Evolutionary conservation across 1,140 invertebrate genomes (phyloP), one percentile per base, ranked within the genome.

Genomic region (Propsilocerus akamusi): DNA sequence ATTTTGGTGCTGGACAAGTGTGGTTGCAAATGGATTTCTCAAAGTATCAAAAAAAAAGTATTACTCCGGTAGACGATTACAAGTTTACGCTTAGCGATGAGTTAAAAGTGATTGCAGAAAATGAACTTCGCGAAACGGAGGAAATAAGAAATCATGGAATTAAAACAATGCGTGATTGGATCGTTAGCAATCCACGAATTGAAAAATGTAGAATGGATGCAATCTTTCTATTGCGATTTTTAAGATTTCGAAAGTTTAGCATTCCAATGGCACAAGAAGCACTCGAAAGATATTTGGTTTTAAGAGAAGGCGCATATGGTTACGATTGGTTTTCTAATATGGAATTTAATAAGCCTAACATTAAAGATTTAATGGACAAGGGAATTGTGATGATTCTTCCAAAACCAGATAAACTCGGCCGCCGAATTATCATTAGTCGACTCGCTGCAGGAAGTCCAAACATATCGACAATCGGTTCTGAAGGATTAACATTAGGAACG

Each of bases 211-310:
- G 83, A 55, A 69, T 82, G 59, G 82, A 81, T 84, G 59, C 73
- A 5, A 72, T 67, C 58, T 91, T 83, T 63, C 66, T 90, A 14
- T 66, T 90, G 28, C 71, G 81, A 54, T 92, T 87, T 63, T 65
- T 90, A 17, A 73, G 86, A 14, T 74, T 75, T 24, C 83, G 86
- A 63, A 90, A 91, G 57, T 90, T 84, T 64, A 82, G 80, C 55
- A 76, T 91, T 1, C 78, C 80, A 2, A 79, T 85, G 71, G 80
- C 86, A 1, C 79, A 87, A 58, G 80, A 86, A 55, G 79, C 85
- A 2, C 69, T 90, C 26, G 79, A 90, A 59, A 74, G 84, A 30
- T 92, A 90, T 61, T 69, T 91, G 25, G 67, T 84, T n/a, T 73
- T 90, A 49, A 72, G 85, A 24, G 79, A 83, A n/a, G 54, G 49